Base-by-base conservation (phyloP, 2,888 invertebrate genomes). In the Heliconius ismenius region DNA sequence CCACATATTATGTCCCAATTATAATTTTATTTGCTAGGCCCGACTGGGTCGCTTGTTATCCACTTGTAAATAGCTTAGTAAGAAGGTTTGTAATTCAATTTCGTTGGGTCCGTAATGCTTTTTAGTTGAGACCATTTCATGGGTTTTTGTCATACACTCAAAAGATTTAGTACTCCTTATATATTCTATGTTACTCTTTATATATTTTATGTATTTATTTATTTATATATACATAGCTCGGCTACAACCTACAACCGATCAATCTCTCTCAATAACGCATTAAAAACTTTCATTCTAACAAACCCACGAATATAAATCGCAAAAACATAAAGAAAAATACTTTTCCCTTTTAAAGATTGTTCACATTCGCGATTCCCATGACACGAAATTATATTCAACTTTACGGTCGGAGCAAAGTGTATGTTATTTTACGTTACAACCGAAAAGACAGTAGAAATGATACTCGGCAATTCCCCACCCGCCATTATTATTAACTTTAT, bases 61-160 rank as follows among this genome's bases (percentile, higher is more conserved):
- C 87, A 90, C 87, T 90, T 86, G 86, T 89, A 91, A 91, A 92
- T 91, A 90, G 90, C 91, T 91, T 90, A 91, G 90, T 86, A 87
- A 88, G 86, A 88, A 88, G 88, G 89, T 88, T 85, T 87, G 86
- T 90, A 89, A 91, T 91, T 91, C 90, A 91, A 92, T 92, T 91
- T 89, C 82, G 86, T 83, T 82, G 86, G 86, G 78, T 67, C 86
- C 88, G 87, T 88, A 90, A 90, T 89, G 88, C 88, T 88, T 77
- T 74, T 80, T 77, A 77, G 78, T 74, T 77, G 80, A 69, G 75
- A 78, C 62, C 77, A 72, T 79, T 78, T 89, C 89, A 91, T 90
- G 89, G 88, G 88, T 87, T 87, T 86, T 86, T 85, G 84, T 73
- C 73, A 63, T 49, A 28, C 28, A 62, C 39, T 74, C 54, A 64